A percentile compares a stretch with the other conserved stretches of the same genome.
Conservation (phyloP, 2,888 invertebrate genomes). For the Phalera bucephala region DNA sequence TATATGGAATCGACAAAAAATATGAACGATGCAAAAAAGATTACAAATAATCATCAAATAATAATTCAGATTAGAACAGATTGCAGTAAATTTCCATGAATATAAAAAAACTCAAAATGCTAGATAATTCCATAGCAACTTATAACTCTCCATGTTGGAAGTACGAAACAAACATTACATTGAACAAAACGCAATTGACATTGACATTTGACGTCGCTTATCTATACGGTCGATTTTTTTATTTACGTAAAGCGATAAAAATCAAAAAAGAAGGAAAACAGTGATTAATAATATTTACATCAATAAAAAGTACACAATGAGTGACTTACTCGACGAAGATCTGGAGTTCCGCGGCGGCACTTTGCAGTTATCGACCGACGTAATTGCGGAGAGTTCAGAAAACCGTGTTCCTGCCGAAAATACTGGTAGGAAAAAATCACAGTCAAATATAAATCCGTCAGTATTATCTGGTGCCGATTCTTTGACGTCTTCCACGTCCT, state of each 20-base stretch:
- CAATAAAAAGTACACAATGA: slow-evolving; percentile 44
- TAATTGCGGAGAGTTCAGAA: slow-evolving; percentile 38
- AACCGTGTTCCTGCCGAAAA: slow-evolving; percentile 42
- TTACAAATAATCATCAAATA: no score
- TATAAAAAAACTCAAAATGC: no score
- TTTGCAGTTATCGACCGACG: slow-evolving; percentile 65
- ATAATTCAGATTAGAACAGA: no score
- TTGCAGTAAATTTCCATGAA: no score
- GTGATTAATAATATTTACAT: slow-evolving; percentile 5
- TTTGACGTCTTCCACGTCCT: slow-evolving; percentile 68
- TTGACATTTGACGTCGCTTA: slow-evolving; percentile 32
- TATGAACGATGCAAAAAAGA: no score
- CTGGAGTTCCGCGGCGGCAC: slow-evolving; percentile 83
- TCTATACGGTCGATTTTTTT: slow-evolving; percentile 61
- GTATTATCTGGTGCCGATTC: slow-evolving; percentile 75
- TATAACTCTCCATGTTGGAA: no score
- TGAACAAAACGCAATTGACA: slow-evolving; percentile 32
- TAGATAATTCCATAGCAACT: no score
- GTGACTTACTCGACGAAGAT: slow-evolving; percentile 80
- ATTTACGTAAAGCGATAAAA: slow-evolving; percentile 44
- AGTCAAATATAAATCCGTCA: slow-evolving; percentile 58
- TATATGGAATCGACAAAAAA: no score
- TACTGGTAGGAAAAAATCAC: slow-evolving; percentile 44
- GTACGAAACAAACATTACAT: no score
- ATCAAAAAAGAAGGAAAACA: slow-evolving; percentile 16